Evolutionary conservation across 2,113 vertebrate species (phyloP), one percentile per base, ranked within the genome.

Genomic region (Danio rerio): DNA sequence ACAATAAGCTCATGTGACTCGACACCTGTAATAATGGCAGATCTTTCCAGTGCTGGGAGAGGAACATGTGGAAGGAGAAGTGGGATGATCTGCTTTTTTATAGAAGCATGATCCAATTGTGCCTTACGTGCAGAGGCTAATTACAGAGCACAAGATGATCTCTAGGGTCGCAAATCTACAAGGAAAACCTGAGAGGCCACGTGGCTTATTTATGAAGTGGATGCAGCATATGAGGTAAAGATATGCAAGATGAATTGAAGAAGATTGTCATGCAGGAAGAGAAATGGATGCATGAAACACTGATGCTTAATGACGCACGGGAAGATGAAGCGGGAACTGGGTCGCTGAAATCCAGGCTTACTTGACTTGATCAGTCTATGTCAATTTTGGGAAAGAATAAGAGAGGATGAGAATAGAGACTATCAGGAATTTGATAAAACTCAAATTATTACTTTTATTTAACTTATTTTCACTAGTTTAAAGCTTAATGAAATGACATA

Each of bases 41-140:
- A 81, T 80, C 63, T 62, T 71, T 82, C 45, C n/a, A n/a, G n/a
- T 70, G 56, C 74, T 18, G 78, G n/a, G 20, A 9, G 7, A 68
- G 61, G 63, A 68, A 78, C 58, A 78, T 40, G 21, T 15, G 45
- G 72, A 80, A 3, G 43, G 79, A 77, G 73, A 18, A 53, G 81
- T 11, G 53, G 89, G 87, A 89, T 91, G 84, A 93, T 84, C 84
- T 66, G 86, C 77, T 88, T 85, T 90, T 92, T 91, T 91, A 90
- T 91, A 93, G 92, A 89, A 82, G 85, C 16, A 50, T 94, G 90
- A 93, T 93, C 91, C 91, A 82, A 90, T 90, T 91, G 90, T 78
- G 80, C 76, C 16, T 80, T 85, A 16, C 59, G 68, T 81, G 56
- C 59, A 74, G 31, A 31, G 12, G 75, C 56, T 88, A 90, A 90